A percentile compares a stretch with the other conserved stretches of the same genome.
Evolutionary conservation across 2,888 invertebrate genomes (phyloP).

Genomic region (Drosophila ezoana): DNA sequence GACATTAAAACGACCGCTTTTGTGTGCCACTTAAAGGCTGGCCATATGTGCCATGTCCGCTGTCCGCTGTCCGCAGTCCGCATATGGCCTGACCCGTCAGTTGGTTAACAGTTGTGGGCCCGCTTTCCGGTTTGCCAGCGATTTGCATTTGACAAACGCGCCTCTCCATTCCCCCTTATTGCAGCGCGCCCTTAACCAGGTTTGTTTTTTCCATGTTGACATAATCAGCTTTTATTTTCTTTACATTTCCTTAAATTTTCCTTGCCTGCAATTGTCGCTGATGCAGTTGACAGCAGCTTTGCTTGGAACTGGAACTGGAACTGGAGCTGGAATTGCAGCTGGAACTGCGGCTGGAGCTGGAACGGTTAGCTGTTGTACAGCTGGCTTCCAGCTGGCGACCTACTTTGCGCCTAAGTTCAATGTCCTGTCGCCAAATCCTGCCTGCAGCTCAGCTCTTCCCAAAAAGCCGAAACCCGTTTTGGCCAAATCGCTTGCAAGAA

Average conservation of each 20-base stretch:
- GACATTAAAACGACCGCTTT: slow-evolving; percentile 51
- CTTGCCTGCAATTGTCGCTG: slow-evolving; percentile 20
- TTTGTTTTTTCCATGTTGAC: slow-evolving; percentile 21
- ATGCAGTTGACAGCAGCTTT: slow-evolving; percentile 28
- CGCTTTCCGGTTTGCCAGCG: slow-evolving; percentile 47
- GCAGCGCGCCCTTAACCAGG: no score
- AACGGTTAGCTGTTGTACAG: background rate
- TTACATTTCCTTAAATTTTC: slow-evolving; percentile 16
- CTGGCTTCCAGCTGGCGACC: slow-evolving; percentile 29
- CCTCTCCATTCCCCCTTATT: no score
- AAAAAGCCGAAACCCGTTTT: slow-evolving; percentile 34
- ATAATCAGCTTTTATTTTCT: slow-evolving; percentile 57
- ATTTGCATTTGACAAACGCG: slow-evolving; percentile 46
- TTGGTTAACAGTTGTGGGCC: slow-evolving; percentile 37
- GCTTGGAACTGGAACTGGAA: slow-evolving; percentile 1
- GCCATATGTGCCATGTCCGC: slow-evolving; percentile 49
- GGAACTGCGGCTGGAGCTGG: background rate
- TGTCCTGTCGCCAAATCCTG: slow-evolving; percentile 59
- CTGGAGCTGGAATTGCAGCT: slow-evolving; percentile 2
- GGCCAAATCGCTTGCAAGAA: slow-evolving; percentile 10
- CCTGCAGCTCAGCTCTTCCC: slow-evolving; percentile 6
- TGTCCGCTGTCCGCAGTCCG: background rate
- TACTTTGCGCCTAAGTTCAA: slow-evolving; percentile 47
- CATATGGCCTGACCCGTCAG: slow-evolving; percentile 23
- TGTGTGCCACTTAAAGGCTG: slow-evolving; percentile 55